Evolutionary conservation across 2,797 vertebrate genomes (phyloP).

Genomic region (Onychomys leucogaster): DNA sequence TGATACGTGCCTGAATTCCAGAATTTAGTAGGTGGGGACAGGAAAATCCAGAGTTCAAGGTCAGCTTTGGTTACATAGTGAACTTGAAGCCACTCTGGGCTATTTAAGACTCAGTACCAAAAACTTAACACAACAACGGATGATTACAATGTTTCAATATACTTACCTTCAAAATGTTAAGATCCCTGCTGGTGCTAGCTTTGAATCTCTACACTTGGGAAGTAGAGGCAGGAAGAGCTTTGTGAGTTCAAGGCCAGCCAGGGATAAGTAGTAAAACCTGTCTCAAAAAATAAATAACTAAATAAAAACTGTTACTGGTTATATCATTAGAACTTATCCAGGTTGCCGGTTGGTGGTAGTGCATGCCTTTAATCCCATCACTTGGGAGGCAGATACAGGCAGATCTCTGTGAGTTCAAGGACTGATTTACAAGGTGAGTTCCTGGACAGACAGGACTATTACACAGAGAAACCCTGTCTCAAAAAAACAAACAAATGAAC

Average conservation of each 20-base stretch:
- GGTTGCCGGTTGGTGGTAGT: no score
- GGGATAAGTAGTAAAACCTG: neutral
- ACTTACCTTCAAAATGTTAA: neutral
- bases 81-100: neutral
- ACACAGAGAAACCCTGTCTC: no score
- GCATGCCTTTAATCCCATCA: no score
- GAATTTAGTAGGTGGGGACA: no score
- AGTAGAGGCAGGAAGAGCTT: neutral
- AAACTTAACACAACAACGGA: neutral
- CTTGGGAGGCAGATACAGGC: no score
- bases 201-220: neutral
- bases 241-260: neutral
- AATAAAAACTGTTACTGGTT: neutral
- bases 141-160: neutral
- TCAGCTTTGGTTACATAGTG: neutral
- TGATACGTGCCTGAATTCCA: no score
- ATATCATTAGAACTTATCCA: neutral
- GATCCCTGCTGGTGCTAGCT: neutral
- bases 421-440: no score
- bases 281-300: neutral
- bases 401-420: no score
- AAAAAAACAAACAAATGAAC: no score
- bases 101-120: neutral
- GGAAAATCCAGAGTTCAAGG: no score
- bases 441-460: no score